Evolutionary conservation across 2,113 vertebrate genomes (phyloP).

Genomic region (Emberiza fucata): DNA sequence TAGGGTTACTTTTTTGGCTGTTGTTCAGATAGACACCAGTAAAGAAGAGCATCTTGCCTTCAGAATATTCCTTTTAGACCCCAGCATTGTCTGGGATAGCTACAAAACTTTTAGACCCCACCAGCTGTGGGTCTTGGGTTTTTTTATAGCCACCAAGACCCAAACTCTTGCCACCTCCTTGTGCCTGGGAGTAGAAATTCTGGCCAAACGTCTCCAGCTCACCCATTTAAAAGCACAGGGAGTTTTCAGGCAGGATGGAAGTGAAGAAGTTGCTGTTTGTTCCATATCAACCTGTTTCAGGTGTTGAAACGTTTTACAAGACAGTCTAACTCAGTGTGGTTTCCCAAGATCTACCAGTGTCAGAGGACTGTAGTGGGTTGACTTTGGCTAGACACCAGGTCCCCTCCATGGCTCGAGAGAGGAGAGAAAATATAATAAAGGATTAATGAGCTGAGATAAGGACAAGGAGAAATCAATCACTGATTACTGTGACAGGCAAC

Average conservation of each 20-base stretch:
- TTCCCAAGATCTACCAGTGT: not conserved
- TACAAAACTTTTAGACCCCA: too few relatives aligned
- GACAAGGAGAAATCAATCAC: not conserved
- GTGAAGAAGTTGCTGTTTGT: not conserved
- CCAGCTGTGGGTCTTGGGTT: not conserved
- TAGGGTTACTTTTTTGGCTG: not conserved
- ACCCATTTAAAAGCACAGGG: accelerated
- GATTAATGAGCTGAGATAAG: not conserved
- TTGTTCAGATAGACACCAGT: not conserved
- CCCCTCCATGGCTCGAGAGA: not conserved
- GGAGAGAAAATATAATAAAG: not conserved
- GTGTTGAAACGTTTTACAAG: not conserved
- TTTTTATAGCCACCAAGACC: not conserved
- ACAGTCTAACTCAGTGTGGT: not conserved
- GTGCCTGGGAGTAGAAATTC: not conserved
- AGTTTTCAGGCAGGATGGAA: not conserved
- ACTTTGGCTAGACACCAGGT: not conserved
- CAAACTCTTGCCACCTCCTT: not conserved
- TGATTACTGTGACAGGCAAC: not conserved
- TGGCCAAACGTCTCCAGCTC: not conserved
- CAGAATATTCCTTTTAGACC: not conserved
- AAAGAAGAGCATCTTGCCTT: not conserved
- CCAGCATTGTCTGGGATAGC: not conserved
- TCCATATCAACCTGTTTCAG: not conserved
- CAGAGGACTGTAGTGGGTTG: not conserved